Percentiles rank a stretch among this genome's conserved stretches.
Evolutionary conservation across 30 jellyfish, hydroid and myxozoan genomes (phyloP).

Genomic region (Hydractinia echinata): DNA sequence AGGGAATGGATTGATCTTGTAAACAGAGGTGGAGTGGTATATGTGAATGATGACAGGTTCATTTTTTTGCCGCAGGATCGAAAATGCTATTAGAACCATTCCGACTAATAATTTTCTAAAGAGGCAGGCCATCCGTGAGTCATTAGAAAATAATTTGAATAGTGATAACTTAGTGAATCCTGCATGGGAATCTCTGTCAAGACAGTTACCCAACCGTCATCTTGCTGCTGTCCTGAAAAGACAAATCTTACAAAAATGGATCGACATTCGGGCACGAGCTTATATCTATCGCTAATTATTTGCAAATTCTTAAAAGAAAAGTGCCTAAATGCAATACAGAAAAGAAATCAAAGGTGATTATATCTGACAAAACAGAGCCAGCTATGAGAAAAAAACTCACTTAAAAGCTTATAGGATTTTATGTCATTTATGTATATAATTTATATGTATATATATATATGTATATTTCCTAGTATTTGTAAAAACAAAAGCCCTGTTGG

Average conservation of each 20-base stretch:
- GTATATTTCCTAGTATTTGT: no score
- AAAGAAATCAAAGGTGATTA: neutral
- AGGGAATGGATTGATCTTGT: slow-evolving; percentile 10
- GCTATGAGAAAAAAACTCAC: neutral
- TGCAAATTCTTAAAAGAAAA: slow-evolving; percentile 19
- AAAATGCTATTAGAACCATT: slow-evolving; percentile 7
- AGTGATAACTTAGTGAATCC: neutral
- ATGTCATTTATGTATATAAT: no score
- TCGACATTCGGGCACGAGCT: slow-evolving; percentile 3
- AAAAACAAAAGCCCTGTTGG: no score
- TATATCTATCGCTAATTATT: neutral
- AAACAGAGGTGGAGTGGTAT: slow-evolving; percentile 14
- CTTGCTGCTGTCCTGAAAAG: neutral
- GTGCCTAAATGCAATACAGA: neutral
- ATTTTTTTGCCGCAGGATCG: slow-evolving; percentile 17
- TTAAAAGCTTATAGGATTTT: no score
- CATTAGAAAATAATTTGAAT: no score
- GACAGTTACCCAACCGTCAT: neutral
- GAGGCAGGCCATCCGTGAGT: no score
- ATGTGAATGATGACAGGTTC: slow-evolving; percentile 7
- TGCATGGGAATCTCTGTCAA: neutral
- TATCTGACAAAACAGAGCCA: neutral
- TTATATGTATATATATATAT: no score
- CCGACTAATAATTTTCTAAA: neutral
- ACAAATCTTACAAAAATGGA: slow-evolving; percentile 17